Percentiles rank a stretch among this genome's conserved stretches.
phyloP scores from a whole-genome alignment of 2,113 vertebrate genomes.

The Oplegnathus fasciatus region DNA sequence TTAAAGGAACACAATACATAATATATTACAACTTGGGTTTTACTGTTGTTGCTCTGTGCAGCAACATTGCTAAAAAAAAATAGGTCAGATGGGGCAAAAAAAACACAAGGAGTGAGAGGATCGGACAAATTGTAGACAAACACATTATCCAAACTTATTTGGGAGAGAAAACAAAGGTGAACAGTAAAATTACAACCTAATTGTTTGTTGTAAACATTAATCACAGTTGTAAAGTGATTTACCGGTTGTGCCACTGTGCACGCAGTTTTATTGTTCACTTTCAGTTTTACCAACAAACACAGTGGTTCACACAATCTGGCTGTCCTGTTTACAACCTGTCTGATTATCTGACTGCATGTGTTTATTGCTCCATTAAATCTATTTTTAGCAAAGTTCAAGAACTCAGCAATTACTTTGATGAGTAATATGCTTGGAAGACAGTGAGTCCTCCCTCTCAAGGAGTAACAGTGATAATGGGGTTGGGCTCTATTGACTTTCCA shows the following conservation, averaged over 20 bases:
- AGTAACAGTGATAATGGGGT: no score
- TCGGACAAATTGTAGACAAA: background rate
- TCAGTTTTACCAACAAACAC: background rate
- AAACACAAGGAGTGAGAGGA: background rate
- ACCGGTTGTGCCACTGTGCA: background rate
- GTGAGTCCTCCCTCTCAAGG: no score
- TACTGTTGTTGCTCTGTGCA: background rate
- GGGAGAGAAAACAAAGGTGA: background rate
- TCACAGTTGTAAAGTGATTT: background rate
- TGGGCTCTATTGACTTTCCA: no score
- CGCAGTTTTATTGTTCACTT: background rate
- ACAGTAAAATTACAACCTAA: background rate
- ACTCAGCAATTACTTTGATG: no score
- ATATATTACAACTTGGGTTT: background rate
- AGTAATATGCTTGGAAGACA: no score
- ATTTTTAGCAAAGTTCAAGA: background rate
- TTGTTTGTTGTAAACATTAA: background rate
- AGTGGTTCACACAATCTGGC: background rate
- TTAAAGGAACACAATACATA: background rate
- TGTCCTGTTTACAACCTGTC: background rate
- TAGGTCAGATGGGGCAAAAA: background rate
- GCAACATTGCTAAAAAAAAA: background rate
- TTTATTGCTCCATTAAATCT: no score
- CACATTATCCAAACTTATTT: background rate
- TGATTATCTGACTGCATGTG: background rate